phyloP scores from a whole-genome alignment of 23 tunicate genomes.

The Trididemnum nubilum region DNA sequence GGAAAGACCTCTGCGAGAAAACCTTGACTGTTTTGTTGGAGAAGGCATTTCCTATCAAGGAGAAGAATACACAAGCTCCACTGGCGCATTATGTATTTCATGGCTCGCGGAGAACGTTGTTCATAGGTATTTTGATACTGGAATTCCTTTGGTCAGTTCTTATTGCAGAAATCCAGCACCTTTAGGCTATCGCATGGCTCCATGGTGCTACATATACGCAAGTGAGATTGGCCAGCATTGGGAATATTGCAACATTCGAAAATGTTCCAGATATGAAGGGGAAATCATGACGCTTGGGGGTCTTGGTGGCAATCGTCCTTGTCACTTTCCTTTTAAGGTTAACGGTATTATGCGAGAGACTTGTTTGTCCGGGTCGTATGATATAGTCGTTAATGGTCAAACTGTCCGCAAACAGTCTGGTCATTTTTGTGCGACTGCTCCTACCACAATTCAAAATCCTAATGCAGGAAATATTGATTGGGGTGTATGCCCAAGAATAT shows the following conservation, averaged over 20 bases:
- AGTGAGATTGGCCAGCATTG: slow-evolving; percentile 23
- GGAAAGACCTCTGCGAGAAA: slow-evolving; percentile 20
- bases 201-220: slow-evolving; percentile 73
- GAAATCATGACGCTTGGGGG: slow-evolving; percentile 52
- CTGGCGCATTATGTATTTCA: slow-evolving; percentile 18
- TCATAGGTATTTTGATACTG: slow-evolving; percentile 41
- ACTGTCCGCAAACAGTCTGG: background rate
- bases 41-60: slow-evolving; percentile 61
- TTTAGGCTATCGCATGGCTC: slow-evolving; percentile 39
- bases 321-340: slow-evolving; percentile 16
- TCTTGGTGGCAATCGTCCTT: slow-evolving; percentile 23
- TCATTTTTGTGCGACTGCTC: slow-evolving; percentile 26
- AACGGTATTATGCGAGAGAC: background rate
- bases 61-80: slow-evolving; percentile 11
- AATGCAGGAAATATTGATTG: background rate
- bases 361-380: background rate
- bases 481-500: slow-evolving; percentile 28
- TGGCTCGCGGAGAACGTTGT: slow-evolving; percentile 34
- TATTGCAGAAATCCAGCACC: slow-evolving; percentile 81
- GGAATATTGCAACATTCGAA: slow-evolving; percentile 71
- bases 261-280: slow-evolving; percentile 64
- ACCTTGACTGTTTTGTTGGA: slow-evolving; percentile 65
- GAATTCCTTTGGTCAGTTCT: slow-evolving; percentile 4
- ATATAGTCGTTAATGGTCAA: background rate
- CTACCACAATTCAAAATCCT: background rate